Evolutionary conservation across 2,797 vertebrate genomes (phyloP), one percentile per base, ranked within the genome.

Genomic region (Melanotaenia parkinsoni): DNA sequence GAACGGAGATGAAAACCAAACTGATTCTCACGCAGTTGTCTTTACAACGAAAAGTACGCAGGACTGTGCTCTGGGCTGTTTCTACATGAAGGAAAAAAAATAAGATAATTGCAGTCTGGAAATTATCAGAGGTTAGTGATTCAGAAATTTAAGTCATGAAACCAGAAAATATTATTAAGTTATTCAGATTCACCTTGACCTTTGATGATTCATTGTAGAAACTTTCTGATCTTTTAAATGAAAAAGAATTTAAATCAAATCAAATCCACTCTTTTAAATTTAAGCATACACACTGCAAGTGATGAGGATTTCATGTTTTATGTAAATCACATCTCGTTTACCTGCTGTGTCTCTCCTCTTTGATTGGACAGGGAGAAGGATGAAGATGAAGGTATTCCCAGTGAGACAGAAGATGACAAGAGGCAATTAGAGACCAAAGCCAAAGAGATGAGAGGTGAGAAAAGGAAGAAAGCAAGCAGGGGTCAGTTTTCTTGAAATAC

Each of bases 301-400:
- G 28, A 58, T 45, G 38, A 14, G 14, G 26, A 40, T 22, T 45
- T 57, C n/a, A 11, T 22, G 47, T 51, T 51, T 35, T 28, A 33
- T 13, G 14, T 38, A 6, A 58, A 61, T 50, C 56, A 1, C 51
- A 35, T 56, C 1, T 56, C 33, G 45, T 79, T 54, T 12, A 18
- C 18, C 58, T 24, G 14, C 14, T 58, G 59, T 28, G 30, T 65
- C 28, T 47, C 58, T 37, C 22, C n/a, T 33, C 0, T 16, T 59
- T 57, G 54, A 12, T 59, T 50, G 72, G 7, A 63, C 90, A 99
- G 98, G 94, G 96, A 97, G 72, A 97, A 96, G 81, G 97, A 99
- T 67, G 98, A 99, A 75, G 98, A 99, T 20, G 98, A 99, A 94
- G 98, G 97, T 22, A 95, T 99, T 79, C 98, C 97, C 22, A 99